Evolutionary conservation across 2,797 vertebrate genomes (phyloP).

Genomic region (Poeciliopsis turneri): DNA sequence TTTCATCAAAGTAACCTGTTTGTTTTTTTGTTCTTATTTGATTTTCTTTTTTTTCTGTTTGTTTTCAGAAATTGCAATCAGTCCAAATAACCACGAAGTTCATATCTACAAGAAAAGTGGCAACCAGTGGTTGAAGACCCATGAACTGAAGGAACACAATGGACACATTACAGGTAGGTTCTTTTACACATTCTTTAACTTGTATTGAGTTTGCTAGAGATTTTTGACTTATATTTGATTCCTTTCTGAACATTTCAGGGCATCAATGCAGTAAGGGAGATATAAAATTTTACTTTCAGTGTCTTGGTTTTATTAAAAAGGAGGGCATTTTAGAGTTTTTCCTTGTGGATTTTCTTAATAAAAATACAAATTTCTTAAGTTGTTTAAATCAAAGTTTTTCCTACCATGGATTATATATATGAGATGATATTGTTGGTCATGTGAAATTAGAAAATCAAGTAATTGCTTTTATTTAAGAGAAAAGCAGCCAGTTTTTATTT

Average conservation of each 20-base stretch:
- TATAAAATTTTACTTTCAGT: not conserved
- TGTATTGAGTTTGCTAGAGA: not conserved
- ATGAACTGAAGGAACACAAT: conserved; percentile 98
- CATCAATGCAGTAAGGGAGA: not conserved
- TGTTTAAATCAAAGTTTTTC: not conserved
- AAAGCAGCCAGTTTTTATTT: not conserved
- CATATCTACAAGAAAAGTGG: conserved; percentile 99
- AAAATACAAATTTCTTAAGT: not conserved
- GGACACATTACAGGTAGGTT: conserved; percentile 95
- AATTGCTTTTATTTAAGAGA: not conserved
- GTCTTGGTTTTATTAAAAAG: not conserved
- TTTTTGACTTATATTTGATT: not conserved
- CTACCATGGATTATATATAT: not conserved
- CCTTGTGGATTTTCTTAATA: not conserved
- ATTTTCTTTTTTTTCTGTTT: not conserved
- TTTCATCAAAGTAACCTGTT: not conserved
- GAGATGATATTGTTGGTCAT: not conserved
- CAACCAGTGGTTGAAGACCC: conserved; percentile 95
- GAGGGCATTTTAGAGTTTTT: not conserved
- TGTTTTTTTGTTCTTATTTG: not conserved
- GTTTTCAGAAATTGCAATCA: conserved; percentile 93
- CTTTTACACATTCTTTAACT: not conserved
- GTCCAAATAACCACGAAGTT: conserved; percentile 99
- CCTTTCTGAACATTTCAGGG: not conserved
- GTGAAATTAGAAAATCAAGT: not conserved